These are phyloP conservation scores for Lethenteron camtschaticum DNA, from an alignment of 2,113 vertebrate genomes.

Conservation along the genomic window DNA sequence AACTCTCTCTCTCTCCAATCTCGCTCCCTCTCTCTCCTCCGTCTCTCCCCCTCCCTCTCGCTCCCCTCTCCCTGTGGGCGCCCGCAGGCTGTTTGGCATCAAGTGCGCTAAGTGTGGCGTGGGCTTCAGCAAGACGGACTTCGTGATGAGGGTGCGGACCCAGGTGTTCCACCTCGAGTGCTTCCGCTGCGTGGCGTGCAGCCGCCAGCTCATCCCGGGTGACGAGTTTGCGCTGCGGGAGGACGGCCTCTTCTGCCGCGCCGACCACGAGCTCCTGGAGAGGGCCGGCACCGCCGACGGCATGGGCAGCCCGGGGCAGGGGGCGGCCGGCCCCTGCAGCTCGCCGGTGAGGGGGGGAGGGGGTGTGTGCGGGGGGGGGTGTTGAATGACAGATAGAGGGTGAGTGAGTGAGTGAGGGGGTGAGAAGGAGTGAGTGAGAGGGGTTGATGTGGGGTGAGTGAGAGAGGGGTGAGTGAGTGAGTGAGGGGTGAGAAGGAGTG, in stretches of 20 bases:
- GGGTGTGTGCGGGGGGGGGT: not conserved
- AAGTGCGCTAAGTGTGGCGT: conserved; percentile 76
- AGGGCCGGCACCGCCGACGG: conserved; percentile 28
- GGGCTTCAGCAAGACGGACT: conserved; percentile 71
- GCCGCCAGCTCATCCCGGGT: conserved; percentile 68
- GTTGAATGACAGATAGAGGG: too few relatives aligned
- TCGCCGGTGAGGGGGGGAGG: conserved; percentile 31
- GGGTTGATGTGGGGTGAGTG: too few relatives aligned
- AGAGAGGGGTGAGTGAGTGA: too few relatives aligned
- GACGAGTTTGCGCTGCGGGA: conserved; percentile 83
- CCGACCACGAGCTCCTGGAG: conserved; percentile 52
- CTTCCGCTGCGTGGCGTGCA: conserved; percentile 79
- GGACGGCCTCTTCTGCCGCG: conserved; percentile 63
- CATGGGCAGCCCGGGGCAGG: conserved; percentile 37
- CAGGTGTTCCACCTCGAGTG: conserved; percentile 86
- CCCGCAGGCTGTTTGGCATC: conserved; percentile 64
- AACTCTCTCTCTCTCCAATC: too few relatives aligned
- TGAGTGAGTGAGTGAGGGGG: too few relatives aligned
- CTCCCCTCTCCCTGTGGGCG: too few relatives aligned
- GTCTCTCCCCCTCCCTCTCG: too few relatives aligned
- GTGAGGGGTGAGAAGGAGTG: too few relatives aligned
- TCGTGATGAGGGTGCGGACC: conserved; percentile 80
- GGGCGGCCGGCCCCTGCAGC: conserved; percentile 30
- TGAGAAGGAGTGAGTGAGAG: too few relatives aligned
- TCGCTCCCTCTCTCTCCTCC: too few relatives aligned